Conservation (phyloP, 2,113 vertebrate genomes). For the Podarcis muralis region DNA sequence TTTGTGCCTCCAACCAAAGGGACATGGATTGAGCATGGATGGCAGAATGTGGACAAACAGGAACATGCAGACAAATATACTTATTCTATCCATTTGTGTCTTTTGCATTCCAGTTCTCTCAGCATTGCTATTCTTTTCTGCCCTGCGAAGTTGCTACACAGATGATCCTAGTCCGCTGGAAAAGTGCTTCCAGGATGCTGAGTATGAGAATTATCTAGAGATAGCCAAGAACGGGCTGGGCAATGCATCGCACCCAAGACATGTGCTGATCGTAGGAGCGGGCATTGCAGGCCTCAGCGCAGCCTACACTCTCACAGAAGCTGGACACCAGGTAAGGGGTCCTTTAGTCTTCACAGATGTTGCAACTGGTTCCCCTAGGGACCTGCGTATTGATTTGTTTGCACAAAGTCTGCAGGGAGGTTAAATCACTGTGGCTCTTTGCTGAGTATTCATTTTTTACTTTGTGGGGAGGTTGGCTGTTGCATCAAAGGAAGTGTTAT, state of each 20-base stretch:
- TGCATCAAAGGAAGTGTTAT: too few species aligned
- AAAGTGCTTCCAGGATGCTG: constrained; percentile 52
- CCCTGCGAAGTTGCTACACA: neutral
- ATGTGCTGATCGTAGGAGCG: constrained; percentile 59
- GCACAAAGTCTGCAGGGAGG: too few species aligned
- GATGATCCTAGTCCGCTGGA: neutral
- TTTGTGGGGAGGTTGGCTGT: too few species aligned
- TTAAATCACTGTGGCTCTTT: too few species aligned
- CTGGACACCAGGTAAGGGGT: constrained; percentile 54
- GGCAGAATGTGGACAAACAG: neutral
- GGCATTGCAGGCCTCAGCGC: constrained; percentile 55
- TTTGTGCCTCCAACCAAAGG: neutral
- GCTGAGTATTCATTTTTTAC: too few species aligned
- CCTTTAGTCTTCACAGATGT: too few species aligned
- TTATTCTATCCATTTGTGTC: neutral
- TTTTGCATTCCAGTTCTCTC: constrained; percentile 11
- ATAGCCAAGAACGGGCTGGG: constrained; percentile 36
- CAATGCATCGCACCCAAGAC: neutral
- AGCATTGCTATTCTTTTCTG: neutral
- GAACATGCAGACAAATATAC: neutral
- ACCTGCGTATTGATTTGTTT: too few species aligned
- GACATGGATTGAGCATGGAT: neutral
- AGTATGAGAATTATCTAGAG: constrained; percentile 56
- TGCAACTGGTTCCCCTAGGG: too few species aligned
- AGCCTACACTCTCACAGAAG: constrained; percentile 47